These are phyloP conservation scores for Cryptoprocta ferox DNA, from an alignment of 2,797 vertebrate species.

Conservation along the genomic window DNA sequence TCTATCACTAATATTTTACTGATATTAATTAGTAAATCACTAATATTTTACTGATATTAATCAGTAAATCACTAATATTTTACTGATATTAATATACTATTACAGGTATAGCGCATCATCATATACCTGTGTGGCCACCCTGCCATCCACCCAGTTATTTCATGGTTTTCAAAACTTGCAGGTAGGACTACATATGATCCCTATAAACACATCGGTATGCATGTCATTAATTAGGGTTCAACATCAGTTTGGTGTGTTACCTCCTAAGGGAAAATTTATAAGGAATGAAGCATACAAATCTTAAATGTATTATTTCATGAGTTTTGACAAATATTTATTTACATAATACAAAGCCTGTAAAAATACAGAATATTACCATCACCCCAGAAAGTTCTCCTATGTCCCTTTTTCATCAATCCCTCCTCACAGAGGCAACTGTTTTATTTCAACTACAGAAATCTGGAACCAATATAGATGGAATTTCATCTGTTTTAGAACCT, in stretches of 20 bases:
- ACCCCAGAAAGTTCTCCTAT: neutral
- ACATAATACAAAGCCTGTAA: neutral
- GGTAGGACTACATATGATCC: neutral
- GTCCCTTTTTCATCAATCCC: neutral
- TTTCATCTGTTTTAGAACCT: constrained; percentile 54
- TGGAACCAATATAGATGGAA: constrained; percentile 40
- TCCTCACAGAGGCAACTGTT: neutral
- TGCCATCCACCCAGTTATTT: neutral
- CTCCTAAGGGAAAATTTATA: constrained; percentile 4
- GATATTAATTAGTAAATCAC: no score
- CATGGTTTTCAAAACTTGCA: constrained; percentile 20
- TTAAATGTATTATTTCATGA: neutral
- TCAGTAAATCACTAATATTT: no score
- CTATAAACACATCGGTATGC: neutral
- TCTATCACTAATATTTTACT: neutral
- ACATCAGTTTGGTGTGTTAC: neutral
- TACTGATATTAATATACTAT: no score
- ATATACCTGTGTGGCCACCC: neutral
- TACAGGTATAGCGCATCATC: neutral
- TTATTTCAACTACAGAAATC: constrained; percentile 35
- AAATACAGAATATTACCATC: neutral
- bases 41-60: neutral
- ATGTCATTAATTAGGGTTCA: neutral
- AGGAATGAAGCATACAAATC: neutral
- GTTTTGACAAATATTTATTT: neutral